Base-by-base conservation (phyloP, 2,113 vertebrate species). In the Pagrus major region DNA sequence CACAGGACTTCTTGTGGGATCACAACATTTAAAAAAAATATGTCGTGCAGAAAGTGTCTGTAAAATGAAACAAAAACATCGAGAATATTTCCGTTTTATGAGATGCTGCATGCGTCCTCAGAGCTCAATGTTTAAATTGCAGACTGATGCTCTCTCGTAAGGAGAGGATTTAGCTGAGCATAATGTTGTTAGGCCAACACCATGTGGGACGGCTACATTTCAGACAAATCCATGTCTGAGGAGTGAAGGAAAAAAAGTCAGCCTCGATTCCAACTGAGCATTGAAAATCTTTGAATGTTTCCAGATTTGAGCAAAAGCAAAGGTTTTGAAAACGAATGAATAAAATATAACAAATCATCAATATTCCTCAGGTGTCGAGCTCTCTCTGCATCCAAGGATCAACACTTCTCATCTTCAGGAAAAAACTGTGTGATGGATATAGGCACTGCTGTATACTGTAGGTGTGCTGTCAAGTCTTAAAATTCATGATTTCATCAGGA, bases 291-390 rank as follows among this genome's bases (percentile, higher is more conserved):
- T 61, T 39, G 11, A 61, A 33, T 71, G 51, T 58, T 58, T 70
- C 25, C 29, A 8, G 67, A 29, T 55, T 71, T 56, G 12, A 56
- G 52, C 18, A 15, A 35, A 65, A 72, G 66, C 76, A 65, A 56
- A 79, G 12, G 8, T 54, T 61, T 75, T 55, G 16, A 61, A 68
- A 37, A 46, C 54, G 2, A 60, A 59, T 44, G 5, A 27, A 58
- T 37, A 16, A 33, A 65, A 74, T 23, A 55, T 52, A 31, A 35
- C 51, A 41, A 54, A 52, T 81, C 49, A 64, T 81, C 23, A 49
- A 21, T 56, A 64, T 64, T 31, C 49, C 56, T 56, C 65, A 23
- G 56, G 64, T 70, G 31, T 69, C n/a, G 10, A 47, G 11, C 46
- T 55, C 37, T 15, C 8, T 18, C 12, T 54, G 21, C 37, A 29